Evolutionary conservation across 2,888 invertebrate species (phyloP), one percentile per base, ranked within the genome.

Genomic region (Syrista parreyssii): DNA sequence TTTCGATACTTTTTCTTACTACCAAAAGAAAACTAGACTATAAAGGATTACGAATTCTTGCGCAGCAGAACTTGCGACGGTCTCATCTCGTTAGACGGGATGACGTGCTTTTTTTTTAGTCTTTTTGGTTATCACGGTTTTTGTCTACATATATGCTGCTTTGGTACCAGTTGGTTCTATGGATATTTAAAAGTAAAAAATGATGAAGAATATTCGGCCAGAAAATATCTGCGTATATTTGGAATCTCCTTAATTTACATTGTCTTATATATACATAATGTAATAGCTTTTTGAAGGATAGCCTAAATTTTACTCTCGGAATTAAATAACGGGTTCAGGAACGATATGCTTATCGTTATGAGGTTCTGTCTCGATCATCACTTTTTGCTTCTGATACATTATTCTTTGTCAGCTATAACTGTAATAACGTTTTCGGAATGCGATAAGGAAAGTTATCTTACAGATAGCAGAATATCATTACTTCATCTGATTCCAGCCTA

Each of bases 171-270:
- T 23, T 23, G 9, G 55, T 23, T 55, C 55, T 23, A 23, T 55
- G 55, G 55, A 55, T 23, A 55, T 55, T 55, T 23, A 2, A 55
- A 55, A 23, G 55, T 55, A 23, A 55, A 55, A 55, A 55, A 55
- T 55, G 23, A 55, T 23, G 31, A 32, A 36, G n/a, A 40, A 36
- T 71, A 34, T 82, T 84, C 86, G 86, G 87, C 89, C 89, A 86
- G 87, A 91, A 90, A 90, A 91, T 89, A 91, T 86, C 85, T 85
- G 80, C 83, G 84, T 90, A 89, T 91, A 91, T 91, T 90, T 89
- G 84, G 87, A 83, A 83, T 82, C 79, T 85, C 79, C 82, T 83
- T 84, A 87, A 87, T 88, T 84, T 88, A 88, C 88, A 89, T 83
- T 88, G 85, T 81, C 76, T 85, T 86, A 86, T 88, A 87, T 88